Percentiles rank a stretch among this genome's conserved stretches.
phyloP scores from a whole-genome alignment of 2,113 vertebrate species.

The Dromiciops gliroides region DNA sequence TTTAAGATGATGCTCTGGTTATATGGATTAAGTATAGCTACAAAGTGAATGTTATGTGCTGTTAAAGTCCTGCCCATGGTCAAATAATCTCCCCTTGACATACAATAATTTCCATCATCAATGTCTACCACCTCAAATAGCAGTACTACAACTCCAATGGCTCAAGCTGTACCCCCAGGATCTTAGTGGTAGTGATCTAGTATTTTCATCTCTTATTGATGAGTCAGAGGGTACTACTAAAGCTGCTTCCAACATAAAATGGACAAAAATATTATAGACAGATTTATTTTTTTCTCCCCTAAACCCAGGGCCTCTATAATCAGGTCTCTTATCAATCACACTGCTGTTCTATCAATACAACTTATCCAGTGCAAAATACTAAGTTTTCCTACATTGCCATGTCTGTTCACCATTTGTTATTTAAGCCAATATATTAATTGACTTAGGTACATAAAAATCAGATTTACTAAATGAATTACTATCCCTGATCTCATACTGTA shows the following conservation, averaged over 20 bases:
- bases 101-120: background rate
- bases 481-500: background rate
- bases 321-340: slow-evolving; percentile 7
- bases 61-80: background rate
- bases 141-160: background rate
- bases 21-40: background rate
- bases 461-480: slow-evolving; percentile 15
- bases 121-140: background rate
- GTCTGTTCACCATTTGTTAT: background rate
- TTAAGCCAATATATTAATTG: background rate
- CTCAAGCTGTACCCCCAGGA: background rate
- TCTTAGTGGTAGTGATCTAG: background rate
- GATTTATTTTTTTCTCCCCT: slow-evolving; percentile 32
- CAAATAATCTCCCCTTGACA: background rate
- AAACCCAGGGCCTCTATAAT: background rate
- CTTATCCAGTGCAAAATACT: background rate
- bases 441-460: slow-evolving; percentile 8
- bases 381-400: slow-evolving; percentile 12
- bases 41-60: background rate
- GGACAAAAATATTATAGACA: background rate
- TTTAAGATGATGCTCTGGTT: background rate
- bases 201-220: background rate
- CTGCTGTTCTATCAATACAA: background rate
- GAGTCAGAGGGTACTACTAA: background rate
- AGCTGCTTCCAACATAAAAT: no score